Evolutionary conservation across 2,888 invertebrate genomes (phyloP).

Genomic region (Caenorhabditis afra): DNA sequence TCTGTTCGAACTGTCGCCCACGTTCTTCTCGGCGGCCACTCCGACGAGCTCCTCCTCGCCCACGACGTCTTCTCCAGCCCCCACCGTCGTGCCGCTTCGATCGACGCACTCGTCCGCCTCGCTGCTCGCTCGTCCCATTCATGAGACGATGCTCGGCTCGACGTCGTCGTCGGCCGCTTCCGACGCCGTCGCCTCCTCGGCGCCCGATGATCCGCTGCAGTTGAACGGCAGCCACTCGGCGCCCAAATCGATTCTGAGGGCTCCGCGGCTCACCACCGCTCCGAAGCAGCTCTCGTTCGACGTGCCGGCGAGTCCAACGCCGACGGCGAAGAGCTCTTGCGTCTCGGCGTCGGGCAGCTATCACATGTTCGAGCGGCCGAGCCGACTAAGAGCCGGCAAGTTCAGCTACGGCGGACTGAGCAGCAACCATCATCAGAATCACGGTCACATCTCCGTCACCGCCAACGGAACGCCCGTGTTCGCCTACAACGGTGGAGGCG

Average conservation of each 20-base stretch:
- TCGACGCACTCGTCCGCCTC: constrained; percentile 44
- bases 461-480: constrained; percentile 50
- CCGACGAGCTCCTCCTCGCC: constrained; percentile 20
- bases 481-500: constrained; percentile 21
- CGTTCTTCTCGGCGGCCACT: constrained; percentile 39
- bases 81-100: constrained; percentile 23
- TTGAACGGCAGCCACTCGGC: constrained; percentile 23
- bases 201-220: constrained; percentile 39
- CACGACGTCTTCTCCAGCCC: constrained; percentile 26
- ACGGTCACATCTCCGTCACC: constrained; percentile 45
- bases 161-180: constrained; percentile 9
- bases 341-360: constrained; percentile 60
- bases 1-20: constrained; percentile 59
- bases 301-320: constrained; percentile 60
- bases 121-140: constrained; percentile 45
- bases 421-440: constrained; percentile 28
- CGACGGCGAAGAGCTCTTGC: constrained; percentile 58
- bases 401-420: constrained; percentile 45
- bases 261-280: constrained; percentile 50
- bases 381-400: constrained; percentile 37
- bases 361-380: constrained; percentile 64
- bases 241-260: constrained; percentile 58
- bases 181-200: neutral
- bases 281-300: constrained; percentile 69
- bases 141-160: constrained; percentile 43